Evolutionary conservation across 2,888 invertebrate genomes (phyloP).

Genomic region (Phortica okadai): DNA sequence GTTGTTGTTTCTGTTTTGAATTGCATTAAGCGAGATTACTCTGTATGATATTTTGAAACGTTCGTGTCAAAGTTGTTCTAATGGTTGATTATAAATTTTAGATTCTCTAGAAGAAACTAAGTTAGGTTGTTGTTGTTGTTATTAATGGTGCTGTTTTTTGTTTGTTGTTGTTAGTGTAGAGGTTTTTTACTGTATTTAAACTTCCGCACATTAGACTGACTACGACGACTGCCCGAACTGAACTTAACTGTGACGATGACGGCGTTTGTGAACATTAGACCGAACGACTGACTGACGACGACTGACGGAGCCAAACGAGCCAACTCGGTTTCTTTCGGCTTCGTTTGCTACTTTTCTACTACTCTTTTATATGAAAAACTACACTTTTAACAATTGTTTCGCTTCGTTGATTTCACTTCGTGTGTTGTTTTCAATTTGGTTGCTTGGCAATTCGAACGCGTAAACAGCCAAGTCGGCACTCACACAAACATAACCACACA

Average conservation of each 20-base stretch:
- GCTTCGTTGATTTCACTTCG: slow-evolving; percentile 36
- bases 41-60: slow-evolving; percentile 30
- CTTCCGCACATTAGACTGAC: slow-evolving; percentile 63
- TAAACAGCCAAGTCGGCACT: neutral
- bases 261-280: slow-evolving; percentile 1
- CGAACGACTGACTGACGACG: slow-evolving; percentile 10
- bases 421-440: slow-evolving; percentile 42
- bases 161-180: slow-evolving; percentile 25
- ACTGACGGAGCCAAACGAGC: neutral
- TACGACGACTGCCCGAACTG: slow-evolving; percentile 69
- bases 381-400: neutral
- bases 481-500: neutral
- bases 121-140: slow-evolving; percentile 51
- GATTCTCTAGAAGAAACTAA: neutral
- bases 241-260: slow-evolving; percentile 50
- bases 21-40: slow-evolving; percentile 17
- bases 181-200: slow-evolving; percentile 47
- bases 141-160: slow-evolving; percentile 31
- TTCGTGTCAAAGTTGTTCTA: slow-evolving; percentile 36
- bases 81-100: slow-evolving; percentile 33
- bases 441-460: slow-evolving; percentile 40
- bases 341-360: neutral
- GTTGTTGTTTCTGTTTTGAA: slow-evolving; percentile 29
- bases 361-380: neutral
- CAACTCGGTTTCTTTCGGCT: neutral